Evolutionary conservation across 2,888 invertebrate genomes (phyloP).

Genomic region (Drosophila melanocephala): DNA sequence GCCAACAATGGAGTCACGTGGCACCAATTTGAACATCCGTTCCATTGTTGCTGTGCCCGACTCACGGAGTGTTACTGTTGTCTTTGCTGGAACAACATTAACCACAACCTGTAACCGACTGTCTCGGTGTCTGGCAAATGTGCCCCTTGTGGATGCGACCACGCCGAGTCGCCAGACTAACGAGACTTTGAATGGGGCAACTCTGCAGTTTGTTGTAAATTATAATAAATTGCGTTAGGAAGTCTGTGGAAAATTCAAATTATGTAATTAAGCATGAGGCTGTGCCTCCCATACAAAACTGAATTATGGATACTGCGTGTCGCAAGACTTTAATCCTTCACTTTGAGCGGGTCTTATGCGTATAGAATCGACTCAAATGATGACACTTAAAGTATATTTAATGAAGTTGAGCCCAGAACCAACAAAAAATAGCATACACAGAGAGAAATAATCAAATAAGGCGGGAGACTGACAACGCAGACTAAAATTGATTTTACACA

Average conservation of each 20-base stretch:
- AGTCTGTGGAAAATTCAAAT: constrained; percentile 76
- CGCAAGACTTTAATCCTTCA: constrained; percentile 13
- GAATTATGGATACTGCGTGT: background rate
- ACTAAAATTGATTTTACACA: background rate
- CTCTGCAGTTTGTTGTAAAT: constrained; percentile 49
- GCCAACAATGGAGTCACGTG: constrained; percentile 85
- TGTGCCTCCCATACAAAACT: background rate
- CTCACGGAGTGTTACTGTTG: constrained; percentile 47
- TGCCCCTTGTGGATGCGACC: constrained; percentile 16
- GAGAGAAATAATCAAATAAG: background rate
- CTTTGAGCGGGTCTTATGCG: constrained; percentile 26
- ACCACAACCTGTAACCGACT: constrained; percentile 64
- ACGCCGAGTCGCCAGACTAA: constrained; percentile 27
- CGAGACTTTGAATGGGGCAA: constrained; percentile 40
- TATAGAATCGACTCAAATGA: background rate
- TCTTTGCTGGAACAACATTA: constrained; percentile 55
- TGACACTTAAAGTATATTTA: background rate
- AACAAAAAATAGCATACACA: background rate
- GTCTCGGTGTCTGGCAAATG: constrained; percentile 27
- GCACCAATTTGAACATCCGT: constrained; percentile 84
- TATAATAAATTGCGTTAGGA: constrained; percentile 75
- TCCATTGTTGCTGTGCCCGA: constrained; percentile 38
- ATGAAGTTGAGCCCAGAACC: background rate
- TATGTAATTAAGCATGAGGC: constrained; percentile 79
- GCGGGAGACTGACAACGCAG: background rate